Evolutionary conservation across 2,888 invertebrate species (phyloP).

Genomic region (Balanococcus diminutus): DNA sequence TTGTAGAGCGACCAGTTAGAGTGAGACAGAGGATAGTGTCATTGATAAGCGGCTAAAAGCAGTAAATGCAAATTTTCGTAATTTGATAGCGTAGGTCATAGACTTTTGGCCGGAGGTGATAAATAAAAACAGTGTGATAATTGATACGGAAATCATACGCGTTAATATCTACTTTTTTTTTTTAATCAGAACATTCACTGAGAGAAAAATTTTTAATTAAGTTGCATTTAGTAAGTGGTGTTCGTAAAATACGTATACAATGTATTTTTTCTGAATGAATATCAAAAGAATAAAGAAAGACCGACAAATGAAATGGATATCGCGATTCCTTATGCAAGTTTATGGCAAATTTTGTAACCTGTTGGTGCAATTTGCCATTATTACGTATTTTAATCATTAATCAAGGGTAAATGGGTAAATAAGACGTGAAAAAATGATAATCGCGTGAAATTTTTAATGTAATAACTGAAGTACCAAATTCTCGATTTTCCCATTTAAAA

Average conservation of each 20-base stretch:
- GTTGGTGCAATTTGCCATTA: neutral
- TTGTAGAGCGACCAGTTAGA: neutral
- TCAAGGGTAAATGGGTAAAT: no score
- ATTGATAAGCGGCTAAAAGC: neutral
- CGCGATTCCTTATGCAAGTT: no score
- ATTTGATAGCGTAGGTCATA: neutral
- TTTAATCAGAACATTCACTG: no score
- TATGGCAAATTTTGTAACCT: no score
- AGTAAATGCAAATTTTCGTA: neutral
- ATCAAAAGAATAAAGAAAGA: no score
- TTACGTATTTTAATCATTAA: no score
- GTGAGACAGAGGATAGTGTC: neutral
- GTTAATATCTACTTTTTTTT: neutral
- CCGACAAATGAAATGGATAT: no score
- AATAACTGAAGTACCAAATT: no score
- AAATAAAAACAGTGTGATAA: neutral
- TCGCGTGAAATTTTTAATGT: no score
- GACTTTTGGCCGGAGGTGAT: neutral
- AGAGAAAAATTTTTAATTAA: no score
- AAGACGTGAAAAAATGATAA: no score
- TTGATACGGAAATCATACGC: neutral
- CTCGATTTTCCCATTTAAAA: no score
- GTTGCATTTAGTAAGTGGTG: neutral
- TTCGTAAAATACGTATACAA: neutral
- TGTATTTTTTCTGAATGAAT: neutral